Evolutionary conservation across 37 sponge, comb jelly and placozoan genomes (phyloP), one percentile per base, ranked within the genome.

Genomic region (Oopsacas minuta): DNA sequence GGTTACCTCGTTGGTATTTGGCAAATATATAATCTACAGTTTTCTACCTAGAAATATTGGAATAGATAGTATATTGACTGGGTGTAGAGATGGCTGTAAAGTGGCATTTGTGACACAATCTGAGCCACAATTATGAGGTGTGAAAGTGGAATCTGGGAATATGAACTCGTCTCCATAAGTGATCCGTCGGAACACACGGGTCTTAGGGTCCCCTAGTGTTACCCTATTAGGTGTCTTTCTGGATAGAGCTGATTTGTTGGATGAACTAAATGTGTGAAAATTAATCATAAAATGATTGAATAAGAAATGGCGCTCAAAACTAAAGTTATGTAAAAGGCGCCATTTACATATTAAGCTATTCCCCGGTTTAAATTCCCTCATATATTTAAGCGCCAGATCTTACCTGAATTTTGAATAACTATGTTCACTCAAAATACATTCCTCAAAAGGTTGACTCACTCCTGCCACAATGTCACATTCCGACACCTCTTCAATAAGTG

Each of bases 341-440:
- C n/a, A n/a, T n/a, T n/a, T n/a, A n/a, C n/a, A n/a, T n/a, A n/a
- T n/a, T n/a, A n/a, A n/a, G n/a, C n/a, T n/a, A n/a, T n/a, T n/a
- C n/a, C n/a, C n/a, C n/a, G n/a, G n/a, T n/a, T n/a, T n/a, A n/a
- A n/a, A n/a, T n/a, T n/a, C n/a, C n/a, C n/a, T n/a, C n/a, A n/a
- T n/a, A n/a, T n/a, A n/a, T n/a, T n/a, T n/a, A n/a, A n/a, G n/a
- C n/a, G n/a, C n/a, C n/a, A n/a, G n/a, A n/a, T 42, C 49, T 42
- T 42, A 61, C 75, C 75, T 61, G 28, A 61, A n/a, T n/a, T 61
- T 61, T 10, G 28, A 25, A 61, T 61, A 61, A 61, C 75, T 61
- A n/a, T 61, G 75, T n/a, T 61, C 75, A 25, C 28, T n/a, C 30
- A 61, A n/a, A 61, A 61, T 61, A 61, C 5, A 61, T 25, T 25